Evolutionary conservation across 2,888 invertebrate genomes (phyloP), one percentile per base, ranked within the genome.

Genomic region (Drosophila subsilvestris): DNA sequence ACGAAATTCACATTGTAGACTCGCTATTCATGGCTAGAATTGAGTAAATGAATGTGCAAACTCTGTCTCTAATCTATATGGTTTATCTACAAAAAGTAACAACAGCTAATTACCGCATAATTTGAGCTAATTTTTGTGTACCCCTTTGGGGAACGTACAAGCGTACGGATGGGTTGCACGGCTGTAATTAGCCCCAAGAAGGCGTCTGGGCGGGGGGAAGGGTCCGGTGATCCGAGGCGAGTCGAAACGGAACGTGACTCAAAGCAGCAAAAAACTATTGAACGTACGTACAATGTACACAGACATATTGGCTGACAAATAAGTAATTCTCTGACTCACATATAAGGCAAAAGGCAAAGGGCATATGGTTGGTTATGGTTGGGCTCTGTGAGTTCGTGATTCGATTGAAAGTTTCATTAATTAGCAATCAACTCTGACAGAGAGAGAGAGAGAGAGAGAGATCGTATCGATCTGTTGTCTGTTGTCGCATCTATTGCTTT

Each of bases 61-160:
- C 5, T 6, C 22, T 25, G 1, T n/a, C n/a, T n/a, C 6, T 43
- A 44, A 63, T 63, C 49, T 49, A 45, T 49, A 29, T 32, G 32
- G 53, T 29, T 63, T 55, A 56, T 45, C 42, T 49, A 12, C 58
- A 42, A 66, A 66, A 22, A 63, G 57, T 12, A 37, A 53, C 32
- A 45, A 57, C 37, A 43, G 65, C 68, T 63, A 63, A 66, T 65
- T 78, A 44, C 50, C 74, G 67, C 49, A 55, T 75, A 73, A 66
- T 66, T 67, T 49, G 25, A 44, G 61, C 66, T 84, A 76, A 86
- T 81, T 80, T 65, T 66, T 5, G 25, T 65, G 45, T n/a, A 18
- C 56, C 47, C 20, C 51, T 45, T 18, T n/a, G 32, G 32, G 32
- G 32, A 12, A 14, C 32, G 32, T 32, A 14, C 32, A 4, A 32